Evolutionary conservation across 92 coral and sea anemone genomes (phyloP), one percentile per base, ranked within the genome.

Genomic region (Porites cylindrica): DNA sequence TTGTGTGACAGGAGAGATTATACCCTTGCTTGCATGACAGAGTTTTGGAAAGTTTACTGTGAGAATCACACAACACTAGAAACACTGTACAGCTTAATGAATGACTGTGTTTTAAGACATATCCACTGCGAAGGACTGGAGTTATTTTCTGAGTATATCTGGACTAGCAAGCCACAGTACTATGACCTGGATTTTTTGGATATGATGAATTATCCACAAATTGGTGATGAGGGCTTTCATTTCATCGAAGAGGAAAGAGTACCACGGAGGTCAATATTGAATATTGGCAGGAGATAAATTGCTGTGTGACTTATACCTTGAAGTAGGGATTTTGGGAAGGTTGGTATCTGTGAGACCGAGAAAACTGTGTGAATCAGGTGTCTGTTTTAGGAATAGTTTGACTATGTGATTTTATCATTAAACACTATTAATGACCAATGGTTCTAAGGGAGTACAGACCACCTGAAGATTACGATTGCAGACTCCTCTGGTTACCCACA

Each of bases 151-250:
- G 58, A 85, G 89, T 85, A 66, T n/a, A 10, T 85, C 54, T 85
- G 89, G 89, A 77, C 68, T 7, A 76, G 51, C 47, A 76, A 12
- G 54, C 89, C 89, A 7, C 52, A 75, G n/a, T 66, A 64, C 32
- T 50, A 60, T 54, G 82, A 76, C 10, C 17, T 16, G 38, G 82
- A 65, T 23, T n/a, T 85, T 10, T 29, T 78, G 63, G 82, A 65
- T 2, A 19, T 9, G n/a, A 75, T 51, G 24, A 79, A 89, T 77
- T 66, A 76, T 75, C 89, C 78, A 2, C 64, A 65, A 20, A 12
- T 92, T 50, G 86, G 90, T 77, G 95, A 92, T 68, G 95, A 92
- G 8, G 93, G 84, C 59, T 86, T 92, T 83, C 91, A 89, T 75
- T 89, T 92, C 47, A 82, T 92, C 76, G 95, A 70, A 2, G 84